Conservation (phyloP, 2,797 vertebrate species). For the Ctenochaetus hawaiiensis region DNA sequence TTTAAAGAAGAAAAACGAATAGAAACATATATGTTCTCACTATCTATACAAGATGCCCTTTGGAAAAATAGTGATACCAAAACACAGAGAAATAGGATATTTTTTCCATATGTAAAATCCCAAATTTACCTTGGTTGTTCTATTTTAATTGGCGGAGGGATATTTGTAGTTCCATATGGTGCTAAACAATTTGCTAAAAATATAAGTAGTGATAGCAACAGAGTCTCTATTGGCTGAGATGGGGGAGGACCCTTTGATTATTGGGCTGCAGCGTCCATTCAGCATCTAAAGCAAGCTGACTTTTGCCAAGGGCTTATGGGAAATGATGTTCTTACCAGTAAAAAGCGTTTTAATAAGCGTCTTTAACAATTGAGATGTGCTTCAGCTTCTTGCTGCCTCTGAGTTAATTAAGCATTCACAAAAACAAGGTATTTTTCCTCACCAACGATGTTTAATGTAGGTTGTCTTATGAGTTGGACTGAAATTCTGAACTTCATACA, state of each 20-base stretch:
- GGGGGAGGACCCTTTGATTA: slow-evolving; percentile 68
- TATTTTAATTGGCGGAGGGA: slow-evolving; percentile 71
- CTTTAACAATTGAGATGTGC: not conserved
- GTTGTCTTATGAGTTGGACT: not conserved
- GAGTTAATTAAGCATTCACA: not conserved
- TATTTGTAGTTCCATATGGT: slow-evolving; percentile 68
- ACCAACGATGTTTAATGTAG: not conserved
- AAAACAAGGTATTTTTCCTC: not conserved
- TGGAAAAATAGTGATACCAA: not conserved
- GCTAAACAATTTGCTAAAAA: slow-evolving; percentile 91
- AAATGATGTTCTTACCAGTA: slow-evolving; percentile 80
- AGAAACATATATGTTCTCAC: not conserved
- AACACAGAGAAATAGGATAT: not conserved
- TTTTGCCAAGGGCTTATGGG: slow-evolving; percentile 79
- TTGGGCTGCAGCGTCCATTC: slow-evolving; percentile 84
- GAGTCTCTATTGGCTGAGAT: slow-evolving; percentile 87
- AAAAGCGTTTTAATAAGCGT: not conserved
- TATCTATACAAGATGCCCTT: not conserved
- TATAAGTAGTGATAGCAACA: slow-evolving; percentile 95
- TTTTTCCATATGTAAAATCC: not conserved
- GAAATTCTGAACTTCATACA: not conserved
- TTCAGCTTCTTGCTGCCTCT: not conserved
- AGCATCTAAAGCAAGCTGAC: slow-evolving; percentile 38
- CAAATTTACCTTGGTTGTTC: not conserved
- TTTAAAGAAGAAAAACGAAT: not conserved